Evolutionary conservation across 2,113 vertebrate species (phyloP), one percentile per base, ranked within the genome.

Genomic region (Forbesichthys agassizii): DNA sequence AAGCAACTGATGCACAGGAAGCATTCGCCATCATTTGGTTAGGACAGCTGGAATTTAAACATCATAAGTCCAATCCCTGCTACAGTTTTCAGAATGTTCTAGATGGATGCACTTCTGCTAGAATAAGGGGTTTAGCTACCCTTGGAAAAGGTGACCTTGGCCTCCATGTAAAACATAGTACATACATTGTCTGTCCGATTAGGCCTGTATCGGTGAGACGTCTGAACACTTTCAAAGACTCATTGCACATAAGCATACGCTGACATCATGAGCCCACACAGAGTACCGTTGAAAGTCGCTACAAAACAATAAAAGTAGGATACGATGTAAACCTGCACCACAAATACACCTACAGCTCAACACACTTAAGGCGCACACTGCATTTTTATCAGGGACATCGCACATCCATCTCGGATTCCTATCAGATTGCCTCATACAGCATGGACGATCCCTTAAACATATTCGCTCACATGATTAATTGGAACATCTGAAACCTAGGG

Each of bases 131-230:
- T 8, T 42, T 42, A 42, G 36, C 7, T 42, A 42, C 36, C 36
- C 36, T 42, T 42, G 36, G 36, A 42, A 42, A 42, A 42, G 36
- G 36, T 42, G 5, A 42, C 7, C 66, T 16, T 3, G 68, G 61
- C 74, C 75, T 84, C 84, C 75, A 75, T 70, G 71, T 81, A 70
- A 65, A 42, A 2, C 79, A 69, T 67, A 62, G 64, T 84, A 73
- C 48, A 66, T 71, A 27, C 69, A 46, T 71, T 65, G 74, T 55
- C 42, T 52, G 12, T 64, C 10, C n/a, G 42, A 27, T 58, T 13
- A 58, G 59, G 49, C 55, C 13, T n/a, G 60, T 61, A 48, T 46
- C 47, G 20, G 6, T 20, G 61, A 47, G 47, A 63, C 16, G 9
- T 20, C 10, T 4, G 16, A 61, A 63, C 56, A 64, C 61, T 71